Conservation (phyloP, 2,113 vertebrate genomes). For the Choloepus hoffmanni region DNA sequence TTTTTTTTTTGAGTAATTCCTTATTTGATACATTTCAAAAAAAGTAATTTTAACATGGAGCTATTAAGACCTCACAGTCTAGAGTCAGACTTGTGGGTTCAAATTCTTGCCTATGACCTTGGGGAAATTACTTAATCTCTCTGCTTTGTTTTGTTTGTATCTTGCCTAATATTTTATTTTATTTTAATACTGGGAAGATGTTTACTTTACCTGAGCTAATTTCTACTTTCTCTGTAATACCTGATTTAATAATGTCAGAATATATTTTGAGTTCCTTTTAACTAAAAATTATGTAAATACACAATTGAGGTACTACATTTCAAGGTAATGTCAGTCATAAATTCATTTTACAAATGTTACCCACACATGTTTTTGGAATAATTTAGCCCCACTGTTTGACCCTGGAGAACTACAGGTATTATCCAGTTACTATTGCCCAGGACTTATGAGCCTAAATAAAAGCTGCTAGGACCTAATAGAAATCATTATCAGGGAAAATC, state of each 20-base stretch:
- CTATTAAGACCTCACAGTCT: neutral
- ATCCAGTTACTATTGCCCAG: neutral
- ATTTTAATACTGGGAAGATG: no score
- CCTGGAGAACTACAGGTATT: neutral
- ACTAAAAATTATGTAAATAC: conserved; percentile 13
- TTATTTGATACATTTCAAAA: conserved; percentile 28
- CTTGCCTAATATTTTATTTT: no score
- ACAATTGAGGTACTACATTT: conserved; percentile 3
- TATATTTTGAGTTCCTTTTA: conserved; percentile 19
- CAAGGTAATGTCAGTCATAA: neutral
- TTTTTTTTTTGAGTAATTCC: neutral
- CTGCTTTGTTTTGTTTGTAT: neutral
- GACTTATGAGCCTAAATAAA: neutral
- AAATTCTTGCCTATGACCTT: conserved; percentile 35
- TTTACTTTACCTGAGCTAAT: no score
- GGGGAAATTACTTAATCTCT: conserved; percentile 28
- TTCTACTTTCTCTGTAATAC: neutral
- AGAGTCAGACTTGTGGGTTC: neutral
- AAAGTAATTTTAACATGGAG: neutral
- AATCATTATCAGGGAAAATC: neutral
- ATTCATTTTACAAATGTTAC: conserved; percentile 11
- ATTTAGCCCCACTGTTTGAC: conserved; percentile 36
- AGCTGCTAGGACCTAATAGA: neutral
- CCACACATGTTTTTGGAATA: neutral
- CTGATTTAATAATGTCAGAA: conserved; percentile 47